A percentile compares a stretch with the other conserved stretches of the same genome.
Evolutionary conservation across 2,113 vertebrate species (phyloP).

Genomic region (Capra hircus): DNA sequence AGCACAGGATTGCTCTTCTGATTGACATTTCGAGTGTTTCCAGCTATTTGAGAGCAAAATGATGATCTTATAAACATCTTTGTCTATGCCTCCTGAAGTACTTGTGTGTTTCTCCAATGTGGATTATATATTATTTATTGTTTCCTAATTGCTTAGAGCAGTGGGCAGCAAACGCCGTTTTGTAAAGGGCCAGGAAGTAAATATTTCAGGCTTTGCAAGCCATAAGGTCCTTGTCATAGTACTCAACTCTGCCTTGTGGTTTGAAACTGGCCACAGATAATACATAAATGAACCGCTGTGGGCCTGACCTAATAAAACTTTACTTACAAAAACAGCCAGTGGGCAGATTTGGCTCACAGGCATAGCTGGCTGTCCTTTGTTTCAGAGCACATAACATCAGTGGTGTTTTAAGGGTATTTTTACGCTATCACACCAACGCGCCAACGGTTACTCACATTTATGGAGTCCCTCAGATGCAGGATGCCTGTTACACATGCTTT

Average conservation of each 20-base stretch:
- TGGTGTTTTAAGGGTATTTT: background rate
- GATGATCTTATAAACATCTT: background rate
- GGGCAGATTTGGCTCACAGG: background rate
- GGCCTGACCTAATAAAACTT: background rate
- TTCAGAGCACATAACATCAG: background rate
- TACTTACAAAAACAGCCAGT: background rate
- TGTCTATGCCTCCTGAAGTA: background rate
- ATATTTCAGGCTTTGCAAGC: background rate
- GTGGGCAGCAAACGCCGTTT: background rate
- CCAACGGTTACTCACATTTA: background rate
- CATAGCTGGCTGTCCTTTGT: background rate
- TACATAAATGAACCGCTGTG: background rate
- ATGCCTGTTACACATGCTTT: background rate
- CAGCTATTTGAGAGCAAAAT: constrained; percentile 2
- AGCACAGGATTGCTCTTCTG: background rate
- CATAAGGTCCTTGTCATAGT: background rate
- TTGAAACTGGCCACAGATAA: background rate
- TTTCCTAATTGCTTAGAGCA: constrained; percentile 24
- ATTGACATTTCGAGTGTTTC: constrained; percentile 4
- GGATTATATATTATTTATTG: background rate
- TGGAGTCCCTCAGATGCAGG: background rate
- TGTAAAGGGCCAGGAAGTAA: background rate
- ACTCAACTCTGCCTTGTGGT: background rate
- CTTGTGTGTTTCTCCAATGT: background rate
- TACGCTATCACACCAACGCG: background rate